Percentiles rank a stretch among this genome's conserved stretches.
phyloP scores from a whole-genome alignment of 2,888 invertebrate species.

The Eristalis arbustorum region DNA sequence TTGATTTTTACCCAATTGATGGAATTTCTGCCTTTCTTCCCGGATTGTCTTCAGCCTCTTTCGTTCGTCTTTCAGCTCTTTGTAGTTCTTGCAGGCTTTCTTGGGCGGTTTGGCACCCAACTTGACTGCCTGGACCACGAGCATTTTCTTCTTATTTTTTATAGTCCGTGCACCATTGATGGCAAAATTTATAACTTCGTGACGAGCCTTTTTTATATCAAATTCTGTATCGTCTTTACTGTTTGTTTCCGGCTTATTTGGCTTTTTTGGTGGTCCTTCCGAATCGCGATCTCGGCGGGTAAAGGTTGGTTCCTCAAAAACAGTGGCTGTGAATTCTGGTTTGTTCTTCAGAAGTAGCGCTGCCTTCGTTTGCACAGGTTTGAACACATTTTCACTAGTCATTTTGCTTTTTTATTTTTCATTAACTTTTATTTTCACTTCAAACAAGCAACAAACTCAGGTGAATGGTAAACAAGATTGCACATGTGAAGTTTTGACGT shows the following conservation, averaged over 20 bases:
- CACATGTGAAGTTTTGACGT: neutral
- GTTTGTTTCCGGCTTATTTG: neutral
- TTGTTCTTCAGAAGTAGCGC: slow-evolving; percentile 74
- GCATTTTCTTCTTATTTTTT: slow-evolving; percentile 88
- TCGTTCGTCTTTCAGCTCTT: slow-evolving; percentile 84
- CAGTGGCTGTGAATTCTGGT: slow-evolving; percentile 74
- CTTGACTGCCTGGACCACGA: slow-evolving; percentile 88
- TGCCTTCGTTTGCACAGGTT: slow-evolving; percentile 78
- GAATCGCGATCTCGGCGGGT: neutral
- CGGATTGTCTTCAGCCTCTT: slow-evolving; percentile 82
- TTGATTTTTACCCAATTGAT: slow-evolving; percentile 83
- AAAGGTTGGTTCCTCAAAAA: slow-evolving; percentile 74
- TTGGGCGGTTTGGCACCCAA: slow-evolving; percentile 92
- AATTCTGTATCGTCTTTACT: slow-evolving; percentile 80
- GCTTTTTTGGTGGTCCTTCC: neutral
- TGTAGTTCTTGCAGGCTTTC: slow-evolving; percentile 86
- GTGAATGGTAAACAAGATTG: slow-evolving; percentile 17
- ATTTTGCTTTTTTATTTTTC: slow-evolving; percentile 5
- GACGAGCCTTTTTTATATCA: slow-evolving; percentile 88
- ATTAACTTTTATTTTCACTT: neutral
- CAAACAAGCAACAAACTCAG: neutral
- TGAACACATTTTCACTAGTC: slow-evolving; percentile 71
- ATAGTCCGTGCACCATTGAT: slow-evolving; percentile 85
- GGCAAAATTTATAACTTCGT: slow-evolving; percentile 92
- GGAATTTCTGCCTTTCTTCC: slow-evolving; percentile 81